Percentiles rank a stretch among this genome's conserved stretches.
Conservation (phyloP, 2,888 invertebrate species). For the Dichetophora obliterata region DNA sequence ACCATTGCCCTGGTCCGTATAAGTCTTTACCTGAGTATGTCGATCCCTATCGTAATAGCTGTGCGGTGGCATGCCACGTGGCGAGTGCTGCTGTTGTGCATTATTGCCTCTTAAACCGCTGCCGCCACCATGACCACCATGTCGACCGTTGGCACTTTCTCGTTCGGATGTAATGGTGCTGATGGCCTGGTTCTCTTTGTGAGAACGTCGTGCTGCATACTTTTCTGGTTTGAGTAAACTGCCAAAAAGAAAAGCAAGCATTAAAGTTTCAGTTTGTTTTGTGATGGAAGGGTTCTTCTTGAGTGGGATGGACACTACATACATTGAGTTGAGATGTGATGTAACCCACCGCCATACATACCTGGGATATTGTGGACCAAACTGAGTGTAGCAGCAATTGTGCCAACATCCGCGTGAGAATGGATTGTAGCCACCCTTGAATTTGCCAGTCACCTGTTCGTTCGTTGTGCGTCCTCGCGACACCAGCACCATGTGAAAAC, state of each 20-base stretch:
- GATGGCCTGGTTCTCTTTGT: constrained; percentile 71
- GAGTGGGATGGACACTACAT: too few species aligned
- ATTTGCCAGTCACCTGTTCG: constrained; percentile 99
- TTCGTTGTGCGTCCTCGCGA: constrained; percentile 97
- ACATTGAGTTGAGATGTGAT: not conserved
- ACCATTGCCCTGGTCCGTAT: constrained; percentile 93
- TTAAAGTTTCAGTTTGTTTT: not conserved
- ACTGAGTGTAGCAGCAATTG: constrained; percentile 95
- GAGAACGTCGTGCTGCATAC: constrained; percentile 75
- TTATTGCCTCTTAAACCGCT: constrained; percentile 58
- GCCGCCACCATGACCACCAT: constrained; percentile 65
- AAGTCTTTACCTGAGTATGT: constrained; percentile 94
- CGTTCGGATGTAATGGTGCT: constrained; percentile 70
- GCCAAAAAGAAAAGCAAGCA: constrained; percentile 2
- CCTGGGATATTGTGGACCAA: constrained; percentile 98
- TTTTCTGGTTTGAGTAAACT: constrained; percentile 79
- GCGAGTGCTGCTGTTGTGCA: constrained; percentile 68
- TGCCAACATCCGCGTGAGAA: constrained; percentile 95
- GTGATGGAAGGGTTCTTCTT: too few species aligned
- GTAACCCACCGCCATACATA: constrained; percentile 70
- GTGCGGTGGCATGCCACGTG: constrained; percentile 69
- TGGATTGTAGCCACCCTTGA: constrained; percentile 98
- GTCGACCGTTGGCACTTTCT: constrained; percentile 70
- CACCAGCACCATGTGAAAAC: constrained; percentile 97
- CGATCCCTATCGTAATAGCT: constrained; percentile 72